Conservation (phyloP, 2,888 invertebrate species). For the Heliconius sara region DNA sequence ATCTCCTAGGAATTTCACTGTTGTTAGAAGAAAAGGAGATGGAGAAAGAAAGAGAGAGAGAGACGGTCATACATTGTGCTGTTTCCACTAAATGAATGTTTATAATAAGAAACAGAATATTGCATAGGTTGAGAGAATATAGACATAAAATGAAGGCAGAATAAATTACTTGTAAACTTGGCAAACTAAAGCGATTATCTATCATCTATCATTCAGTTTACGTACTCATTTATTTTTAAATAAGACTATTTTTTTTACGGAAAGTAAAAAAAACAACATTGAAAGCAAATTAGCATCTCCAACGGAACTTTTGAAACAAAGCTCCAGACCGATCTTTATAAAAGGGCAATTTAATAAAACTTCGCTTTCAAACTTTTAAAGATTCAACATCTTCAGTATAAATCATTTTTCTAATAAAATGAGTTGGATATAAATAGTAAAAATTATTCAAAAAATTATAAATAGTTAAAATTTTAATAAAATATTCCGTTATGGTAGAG, state of each 20-base stretch:
- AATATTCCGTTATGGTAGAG: too few species aligned
- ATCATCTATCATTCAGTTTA: neutral
- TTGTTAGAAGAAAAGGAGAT: too few species aligned
- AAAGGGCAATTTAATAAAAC: conserved; percentile 26
- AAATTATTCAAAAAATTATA: too few species aligned
- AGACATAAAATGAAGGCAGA: neutral
- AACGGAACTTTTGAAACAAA: conserved; percentile 14
- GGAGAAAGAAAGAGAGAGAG: too few species aligned
- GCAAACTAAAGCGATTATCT: too few species aligned
- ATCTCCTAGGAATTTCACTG: too few species aligned
- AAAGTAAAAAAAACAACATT: neutral
- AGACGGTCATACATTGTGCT: neutral
- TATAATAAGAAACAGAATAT: neutral
- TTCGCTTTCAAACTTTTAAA: conserved; percentile 10
- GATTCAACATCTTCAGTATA: conserved; percentile 17
- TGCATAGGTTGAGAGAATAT: too few species aligned
- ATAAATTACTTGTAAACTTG: too few species aligned
- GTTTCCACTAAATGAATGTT: neutral
- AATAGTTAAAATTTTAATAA: too few species aligned
- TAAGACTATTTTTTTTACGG: neutral
- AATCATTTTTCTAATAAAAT: conserved; percentile 13
- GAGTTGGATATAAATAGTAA: conserved; percentile 2
- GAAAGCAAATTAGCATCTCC: conserved; percentile 14
- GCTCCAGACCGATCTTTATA: conserved; percentile 10
- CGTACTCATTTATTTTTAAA: neutral